Evolutionary conservation across 1,140 invertebrate genomes (phyloP), one percentile per base, ranked within the genome.

Genomic region (Proales similis): DNA sequence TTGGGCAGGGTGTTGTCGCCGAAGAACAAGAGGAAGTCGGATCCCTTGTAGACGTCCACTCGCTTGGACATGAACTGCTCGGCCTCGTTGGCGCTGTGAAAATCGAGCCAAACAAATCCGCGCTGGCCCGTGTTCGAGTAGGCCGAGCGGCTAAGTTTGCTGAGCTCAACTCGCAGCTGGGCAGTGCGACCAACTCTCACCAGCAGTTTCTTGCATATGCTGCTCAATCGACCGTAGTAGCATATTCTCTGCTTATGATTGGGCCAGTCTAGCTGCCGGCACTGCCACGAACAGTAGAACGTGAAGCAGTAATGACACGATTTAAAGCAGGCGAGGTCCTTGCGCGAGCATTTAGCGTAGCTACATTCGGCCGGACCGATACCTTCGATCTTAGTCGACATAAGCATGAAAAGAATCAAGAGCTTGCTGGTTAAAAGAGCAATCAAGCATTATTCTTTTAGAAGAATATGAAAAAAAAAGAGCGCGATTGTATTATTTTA

Each of bases 71-170:
- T 3, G 17, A 57, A 57, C 4, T 43, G 17, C 3, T 11, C 11
- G 2, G 51, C 33, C 9, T 42, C 33, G 1, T 12, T 9, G 20
- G 39, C 51, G 12, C 17, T 42, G 1, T 42, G 36, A n/a, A 57
- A 57, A 57, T 57, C 51, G 26, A 57, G 51, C 51, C 51, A 57
- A 22, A 57, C 51, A 42, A 57, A 57, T 3, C 51, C 51, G 39
- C 32, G 33, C 14, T 36, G 9, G 9, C 14, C 14, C 9, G 14
- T 36, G 26, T 42, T 57, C 24, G 39, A 24, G 17, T 27, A 43
- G 11, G 33, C 51, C 19, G 51, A 29, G 5, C 14, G 36, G 4
- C 36, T 42, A 17, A 57, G 39, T 39, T 57, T 57, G 36, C 51
- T 57, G 12, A 57, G 24, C 12, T 57, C 51, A 30, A 42, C 36